phyloP scores from a whole-genome alignment of 2,113 vertebrate genomes.

The Phodopus roborovskii region DNA sequence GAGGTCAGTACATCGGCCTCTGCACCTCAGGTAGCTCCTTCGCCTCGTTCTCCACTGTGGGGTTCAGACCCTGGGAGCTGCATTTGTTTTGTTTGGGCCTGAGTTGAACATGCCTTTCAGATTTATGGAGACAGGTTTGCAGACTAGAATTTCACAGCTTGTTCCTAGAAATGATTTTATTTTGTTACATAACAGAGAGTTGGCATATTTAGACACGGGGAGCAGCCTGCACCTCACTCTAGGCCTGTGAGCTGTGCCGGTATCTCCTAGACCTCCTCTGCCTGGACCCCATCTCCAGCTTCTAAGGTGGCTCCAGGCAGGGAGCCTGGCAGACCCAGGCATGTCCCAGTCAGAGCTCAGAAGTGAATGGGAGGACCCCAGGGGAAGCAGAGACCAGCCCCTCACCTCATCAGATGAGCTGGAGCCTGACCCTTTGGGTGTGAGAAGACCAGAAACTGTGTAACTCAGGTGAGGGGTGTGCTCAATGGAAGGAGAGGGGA shows the following conservation, averaged over 20 bases:
- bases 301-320: not conserved
- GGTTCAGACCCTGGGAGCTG: not conserved
- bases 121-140: not conserved
- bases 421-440: not conserved
- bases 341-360: not conserved
- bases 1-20: no score
- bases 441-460: not conserved
- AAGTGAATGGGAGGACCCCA: not conserved
- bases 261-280: not conserved
- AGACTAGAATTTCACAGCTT: not conserved
- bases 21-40: not conserved
- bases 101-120: not conserved
- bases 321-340: no score
- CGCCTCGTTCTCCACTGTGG: rapidly evolving
- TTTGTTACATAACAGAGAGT: not conserved
- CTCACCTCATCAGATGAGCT: not conserved
- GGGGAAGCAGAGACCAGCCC: not conserved
- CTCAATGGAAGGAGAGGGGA: not conserved
- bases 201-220: not conserved
- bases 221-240: not conserved
- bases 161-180: not conserved
- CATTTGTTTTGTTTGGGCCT: not conserved
- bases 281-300: not conserved
- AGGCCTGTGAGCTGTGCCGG: not conserved
- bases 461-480: no score